Evolutionary conservation across 2,113 vertebrate genomes (phyloP).

Genomic region (Acrocephalus kingi): DNA sequence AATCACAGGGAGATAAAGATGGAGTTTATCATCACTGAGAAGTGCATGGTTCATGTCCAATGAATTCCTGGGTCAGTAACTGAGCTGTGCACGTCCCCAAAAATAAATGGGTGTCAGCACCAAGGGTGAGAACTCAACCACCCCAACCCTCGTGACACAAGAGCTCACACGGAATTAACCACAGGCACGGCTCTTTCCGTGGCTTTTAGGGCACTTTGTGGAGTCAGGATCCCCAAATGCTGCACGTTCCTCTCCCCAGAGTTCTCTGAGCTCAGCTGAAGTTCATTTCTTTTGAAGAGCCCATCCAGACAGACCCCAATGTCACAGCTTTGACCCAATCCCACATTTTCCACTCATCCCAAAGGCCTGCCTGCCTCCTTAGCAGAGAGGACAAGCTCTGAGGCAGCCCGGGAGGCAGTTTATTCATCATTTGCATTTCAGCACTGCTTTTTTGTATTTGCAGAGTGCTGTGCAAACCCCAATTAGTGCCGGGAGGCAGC

Average conservation of each 20-base stretch:
- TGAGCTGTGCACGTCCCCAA: not conserved
- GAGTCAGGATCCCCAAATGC: not conserved
- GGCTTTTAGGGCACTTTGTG: not conserved
- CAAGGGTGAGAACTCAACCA: not conserved
- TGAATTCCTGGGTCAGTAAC: not conserved
- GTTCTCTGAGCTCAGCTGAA: not conserved
- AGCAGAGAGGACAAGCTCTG: not conserved
- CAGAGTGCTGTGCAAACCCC: conserved; percentile 2
- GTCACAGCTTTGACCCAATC: not conserved
- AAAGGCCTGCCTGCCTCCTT: not conserved
- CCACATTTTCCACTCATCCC: not conserved
- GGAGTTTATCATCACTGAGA: not conserved
- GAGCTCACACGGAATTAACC: not conserved
- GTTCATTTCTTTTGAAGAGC: not conserved
- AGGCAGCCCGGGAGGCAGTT: not conserved
- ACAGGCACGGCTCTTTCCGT: fast-evolving
- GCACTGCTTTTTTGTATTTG: not conserved
- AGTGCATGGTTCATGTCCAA: fast-evolving
- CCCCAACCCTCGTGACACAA: not conserved
- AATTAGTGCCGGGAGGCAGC: not conserved
- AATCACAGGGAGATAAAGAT: not conserved
- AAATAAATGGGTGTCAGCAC: not conserved
- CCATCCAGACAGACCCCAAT: not conserved
- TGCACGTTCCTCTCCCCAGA: not conserved
- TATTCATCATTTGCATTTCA: not conserved